Base-by-base conservation (phyloP, 1,140 invertebrate species). In the Pachyrhynchus sulphureomaculatus region DNA sequence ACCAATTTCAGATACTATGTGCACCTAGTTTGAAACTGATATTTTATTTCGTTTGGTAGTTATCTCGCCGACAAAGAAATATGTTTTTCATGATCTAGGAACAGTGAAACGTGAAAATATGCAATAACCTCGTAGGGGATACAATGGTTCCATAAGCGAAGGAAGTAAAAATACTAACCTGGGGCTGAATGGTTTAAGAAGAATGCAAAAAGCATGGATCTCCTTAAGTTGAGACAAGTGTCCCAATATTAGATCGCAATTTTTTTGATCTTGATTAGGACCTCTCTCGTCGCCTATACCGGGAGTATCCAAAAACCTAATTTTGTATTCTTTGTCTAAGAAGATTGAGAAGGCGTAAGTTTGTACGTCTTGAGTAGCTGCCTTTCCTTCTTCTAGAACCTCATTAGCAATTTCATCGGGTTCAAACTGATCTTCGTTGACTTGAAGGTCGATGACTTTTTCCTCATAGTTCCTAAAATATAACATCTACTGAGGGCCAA, bases 261-360 rank as follows among this genome's bases (percentile, higher is more conserved):
- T 71, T 23, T 57, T 47, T 18, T 63, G 55, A 39, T 71, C 69
- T 44, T 71, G 67, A 15, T 66, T 55, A 6, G 63, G 49, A 12
- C 69, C 69, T 21, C 68, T 47, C 8, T 54, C 39, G 48, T 71
- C 69, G 10, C 61, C 67, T 39, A 66, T 66, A 44, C 69, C 69
- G 1, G 69, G 69, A 10, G 68, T 69, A 60, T 71, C 69, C 29
- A 71, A 68, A 15, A 71, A 39, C 12, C 68, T 63, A 8, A 71
- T 37, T 44, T 51, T 21, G 65, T 47, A 5, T 37, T 56, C 59
- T 12, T 51, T 49, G 15, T 71, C 62, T 23, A 29, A 37, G 2
- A 37, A 21, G 8, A 65, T 61, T 10, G 65, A 62, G 44, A 71
- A 70, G 3, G 63, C 62, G 41, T 71, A 72, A 8, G 67, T 62